Percentiles rank a stretch among this genome's conserved stretches.
phyloP scores from a whole-genome alignment of 2,797 vertebrate genomes.

The Carapus acus region DNA sequence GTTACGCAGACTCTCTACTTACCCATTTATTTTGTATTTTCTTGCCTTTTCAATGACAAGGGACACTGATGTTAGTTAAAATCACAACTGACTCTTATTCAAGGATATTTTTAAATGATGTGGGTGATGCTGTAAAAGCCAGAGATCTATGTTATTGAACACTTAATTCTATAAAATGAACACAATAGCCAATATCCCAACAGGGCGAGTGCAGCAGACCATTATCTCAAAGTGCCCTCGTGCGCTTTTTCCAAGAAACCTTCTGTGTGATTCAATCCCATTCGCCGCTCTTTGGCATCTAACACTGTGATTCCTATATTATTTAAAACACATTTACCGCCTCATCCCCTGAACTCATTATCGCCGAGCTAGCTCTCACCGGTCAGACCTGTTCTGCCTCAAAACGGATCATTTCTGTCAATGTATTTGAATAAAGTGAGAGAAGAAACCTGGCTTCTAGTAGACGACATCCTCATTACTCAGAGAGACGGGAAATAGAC shows the following conservation, averaged over 20 bases:
- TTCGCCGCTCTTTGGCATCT: conserved; percentile 15
- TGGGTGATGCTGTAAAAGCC: conserved; percentile 53
- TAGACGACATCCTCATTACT: conserved; percentile 63
- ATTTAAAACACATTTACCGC: no score
- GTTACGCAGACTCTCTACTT: not conserved
- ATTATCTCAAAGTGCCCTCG: conserved; percentile 62
- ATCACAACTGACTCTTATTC: conserved; percentile 40
- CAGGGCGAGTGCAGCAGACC: conserved; percentile 58
- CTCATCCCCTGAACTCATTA: not conserved
- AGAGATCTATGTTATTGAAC: conserved; percentile 67
- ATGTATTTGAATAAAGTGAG: conserved; percentile 48
- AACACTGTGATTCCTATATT: no score
- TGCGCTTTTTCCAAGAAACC: conserved; percentile 38
- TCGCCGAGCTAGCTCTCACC: not conserved
- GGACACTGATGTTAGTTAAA: conserved; percentile 46
- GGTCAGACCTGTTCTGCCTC: conserved; percentile 10
- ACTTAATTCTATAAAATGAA: conserved; percentile 68
- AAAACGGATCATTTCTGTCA: conserved; percentile 42
- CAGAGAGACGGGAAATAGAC: conserved; percentile 46
- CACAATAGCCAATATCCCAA: conserved; percentile 66
- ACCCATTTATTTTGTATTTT: conserved; percentile 31
- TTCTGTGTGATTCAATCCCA: conserved; percentile 37
- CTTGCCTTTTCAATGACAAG: conserved; percentile 58
- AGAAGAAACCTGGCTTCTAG: conserved; percentile 45
- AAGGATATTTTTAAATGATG: conserved; percentile 64